Base-by-base conservation (phyloP, 2,797 vertebrate species). In the Sparus aurata region DNA sequence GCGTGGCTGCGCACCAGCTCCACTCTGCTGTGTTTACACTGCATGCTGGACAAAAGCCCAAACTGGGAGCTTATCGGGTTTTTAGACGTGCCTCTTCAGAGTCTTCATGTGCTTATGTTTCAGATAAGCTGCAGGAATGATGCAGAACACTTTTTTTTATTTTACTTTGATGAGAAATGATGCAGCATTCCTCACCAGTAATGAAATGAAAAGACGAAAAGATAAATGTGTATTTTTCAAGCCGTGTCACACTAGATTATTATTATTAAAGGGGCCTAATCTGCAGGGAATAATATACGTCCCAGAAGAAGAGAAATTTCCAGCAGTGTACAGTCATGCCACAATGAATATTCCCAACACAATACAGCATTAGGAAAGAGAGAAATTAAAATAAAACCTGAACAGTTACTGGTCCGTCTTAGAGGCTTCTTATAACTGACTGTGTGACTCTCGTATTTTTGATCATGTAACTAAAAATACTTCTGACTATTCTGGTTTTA, bases 331-430 rank as follows among this genome's bases (percentile, higher is more conserved):
- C n/a, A 50, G 68, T 86, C 84, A 88, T 80, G 75, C 23, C 34
- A 15, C 55, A 38, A 38, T 85, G 23, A 84, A 82, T 77, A 85
- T 67, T 77, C 76, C 71, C n/a, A 45, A 77, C 77, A 73, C 45
- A 83, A 46, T 50, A 46, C 62, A 75, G 30, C 47, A 67, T 58
- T 2, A 74, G 63, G 10, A n/a, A 22, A 30, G 16, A 9, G n/a
- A n/a, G n/a, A n/a, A n/a, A n/a, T n/a, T n/a, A n/a, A 58, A 41
- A 5, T 1, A 45, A 53, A 27, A 17, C 1, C 23, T n/a, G 4
- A 59, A 34, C 10, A 11, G 17, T n/a, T 18, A 18, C 72, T 55
- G 58, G 3, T 25, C 59, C 34, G n/a, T 64, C 54, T 49, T 38
- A 64, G 22, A 18, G 54, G 43, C 2, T 11, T 13, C 2, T 46